Percentiles rank a stretch among this genome's conserved stretches.
Conservation (phyloP, 2,888 invertebrate species). For the Leucophora obtusa region DNA sequence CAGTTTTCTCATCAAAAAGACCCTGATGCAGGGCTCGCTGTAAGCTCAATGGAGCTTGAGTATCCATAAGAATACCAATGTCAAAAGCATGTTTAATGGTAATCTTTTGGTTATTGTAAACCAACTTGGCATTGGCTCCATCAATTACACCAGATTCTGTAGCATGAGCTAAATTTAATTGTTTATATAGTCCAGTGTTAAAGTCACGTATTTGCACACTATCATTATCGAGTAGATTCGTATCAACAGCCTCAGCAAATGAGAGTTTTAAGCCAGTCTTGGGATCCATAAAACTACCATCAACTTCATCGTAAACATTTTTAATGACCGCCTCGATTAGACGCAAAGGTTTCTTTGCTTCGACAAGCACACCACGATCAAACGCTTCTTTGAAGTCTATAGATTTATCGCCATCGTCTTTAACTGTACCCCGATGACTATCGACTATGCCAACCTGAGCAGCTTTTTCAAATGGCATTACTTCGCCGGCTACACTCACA, state of each 20-base stretch:
- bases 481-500: conserved; percentile 88
- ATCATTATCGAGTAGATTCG: conserved; percentile 89
- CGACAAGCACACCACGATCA: conserved; percentile 89
- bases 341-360: conserved; percentile 89
- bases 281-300: conserved; percentile 91
- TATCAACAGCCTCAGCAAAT: conserved; percentile 89
- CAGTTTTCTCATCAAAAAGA: conserved; percentile 88
- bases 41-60: conserved; percentile 88
- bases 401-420: conserved; percentile 81
- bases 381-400: conserved; percentile 91
- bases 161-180: conserved; percentile 88
- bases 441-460: conserved; percentile 88
- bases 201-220: conserved; percentile 90
- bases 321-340: conserved; percentile 90
- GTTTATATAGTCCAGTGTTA: conserved; percentile 86
- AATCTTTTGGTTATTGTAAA: conserved; percentile 83
- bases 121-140: conserved; percentile 84
- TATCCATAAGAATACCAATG: conserved; percentile 88
- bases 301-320: conserved; percentile 87
- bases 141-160: conserved; percentile 87
- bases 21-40: conserved; percentile 93
- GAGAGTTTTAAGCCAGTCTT: conserved; percentile 87
- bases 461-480: conserved; percentile 90
- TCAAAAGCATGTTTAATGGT: conserved; percentile 88
- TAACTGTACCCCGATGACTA: conserved; percentile 85